Evolutionary conservation across 1,140 invertebrate genomes (phyloP), one percentile per base, ranked within the genome.

Genomic region (Branchinecta lindahli): DNA sequence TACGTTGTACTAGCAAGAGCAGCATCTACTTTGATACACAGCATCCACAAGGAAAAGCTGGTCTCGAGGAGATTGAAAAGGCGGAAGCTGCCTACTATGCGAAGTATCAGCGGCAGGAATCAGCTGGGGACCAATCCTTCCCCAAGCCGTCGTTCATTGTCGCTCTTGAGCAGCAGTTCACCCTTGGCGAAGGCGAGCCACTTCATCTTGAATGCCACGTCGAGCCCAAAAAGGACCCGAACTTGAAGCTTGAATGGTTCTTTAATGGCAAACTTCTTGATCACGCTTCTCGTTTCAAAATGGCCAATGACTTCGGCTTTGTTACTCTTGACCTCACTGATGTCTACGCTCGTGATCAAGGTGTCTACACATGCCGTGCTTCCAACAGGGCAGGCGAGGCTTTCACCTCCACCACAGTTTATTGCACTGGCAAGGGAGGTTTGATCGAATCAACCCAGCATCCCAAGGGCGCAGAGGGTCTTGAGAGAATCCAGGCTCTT

Each of bases 211-310:
- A 98, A 80, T 93, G 89, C 67, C 88, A 90, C 76, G 91, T 96
- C 8, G 91, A 94, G 79, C 96, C 96, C 0, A 92, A 96, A 78
- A 88, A 94, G 77, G 96, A 99, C 84, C 96, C 96, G 4, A 89
- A 95, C 76, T 82, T 95, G n/a, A 90, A 87, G 74, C 88, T 94
- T 70, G 92, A 94, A 80, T 94, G 91, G 92, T 94, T 91, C 78
- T 91, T 94, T 75, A 94, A 95, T 77, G 91, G 92, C 47, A 92
- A 93, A 81, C 81, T 86, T 45, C 79, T 94, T 21, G 88, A 90
- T 73, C 88, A 91, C 77, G 91, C 88, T 46, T 87, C 90, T 8
- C 81, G 91, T 69, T 94, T 91, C 77, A 93, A 91, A 77, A 85
- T 91, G 78, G 90, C 88, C 0, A 91, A 85, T 77, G 92, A 96